Evolutionary conservation across 2,888 invertebrate genomes (phyloP).

Genomic region (Drosophila tripunctata): DNA sequence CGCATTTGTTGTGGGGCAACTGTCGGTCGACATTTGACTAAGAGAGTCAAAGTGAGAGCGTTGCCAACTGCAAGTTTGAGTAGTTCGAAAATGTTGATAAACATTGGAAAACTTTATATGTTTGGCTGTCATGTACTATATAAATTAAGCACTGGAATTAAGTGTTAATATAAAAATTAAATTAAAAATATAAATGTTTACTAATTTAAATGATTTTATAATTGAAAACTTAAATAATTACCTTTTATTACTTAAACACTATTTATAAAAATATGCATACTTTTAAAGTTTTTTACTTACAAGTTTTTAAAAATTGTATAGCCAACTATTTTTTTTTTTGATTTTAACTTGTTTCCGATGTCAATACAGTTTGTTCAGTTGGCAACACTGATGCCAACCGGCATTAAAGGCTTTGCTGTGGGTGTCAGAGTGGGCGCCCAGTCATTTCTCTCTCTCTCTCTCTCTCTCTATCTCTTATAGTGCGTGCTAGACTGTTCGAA

Average conservation of each 20-base stretch:
- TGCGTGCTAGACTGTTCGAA: neutral
- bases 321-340: no score
- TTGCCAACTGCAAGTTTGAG: slow-evolving; percentile 32
- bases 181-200: no score
- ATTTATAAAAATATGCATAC: no score
- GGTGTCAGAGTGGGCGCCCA: neutral
- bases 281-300: no score
- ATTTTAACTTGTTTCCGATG: neutral
- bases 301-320: no score
- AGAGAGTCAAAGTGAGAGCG: neutral
- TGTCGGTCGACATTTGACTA: slow-evolving; percentile 1
- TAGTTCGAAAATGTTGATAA: neutral
- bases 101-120: neutral
- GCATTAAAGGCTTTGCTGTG: slow-evolving; percentile 38
- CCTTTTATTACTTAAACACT: no score
- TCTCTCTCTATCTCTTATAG: neutral
- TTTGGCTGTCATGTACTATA: no score
- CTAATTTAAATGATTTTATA: no score
- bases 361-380: neutral
- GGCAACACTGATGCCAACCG: slow-evolving; percentile 24
- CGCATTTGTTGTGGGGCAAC: neutral
- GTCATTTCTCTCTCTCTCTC: neutral
- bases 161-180: no score
- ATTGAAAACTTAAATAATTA: no score
- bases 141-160: no score